Conservation (phyloP, 2,113 vertebrate species). For the Empidonax traillii region DNA sequence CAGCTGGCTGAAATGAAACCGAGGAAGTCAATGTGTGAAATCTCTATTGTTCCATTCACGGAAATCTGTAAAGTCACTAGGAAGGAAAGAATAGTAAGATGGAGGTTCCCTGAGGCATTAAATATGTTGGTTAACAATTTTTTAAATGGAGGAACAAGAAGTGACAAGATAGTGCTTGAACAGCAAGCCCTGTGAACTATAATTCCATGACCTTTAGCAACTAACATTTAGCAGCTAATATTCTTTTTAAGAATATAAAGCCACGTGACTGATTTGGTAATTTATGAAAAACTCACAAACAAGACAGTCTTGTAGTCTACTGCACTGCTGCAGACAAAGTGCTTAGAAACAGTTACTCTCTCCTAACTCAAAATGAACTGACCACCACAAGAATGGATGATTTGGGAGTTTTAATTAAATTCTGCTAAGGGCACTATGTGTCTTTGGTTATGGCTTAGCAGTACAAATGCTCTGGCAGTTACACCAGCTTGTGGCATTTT, state of each 20-base stretch:
- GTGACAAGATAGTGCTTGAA: background rate
- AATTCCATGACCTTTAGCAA: conserved; percentile 49
- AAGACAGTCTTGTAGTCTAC: conserved; percentile 1
- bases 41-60: conserved; percentile 21
- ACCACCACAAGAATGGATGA: background rate
- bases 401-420: conserved; percentile 30
- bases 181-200: background rate
- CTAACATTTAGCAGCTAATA: background rate
- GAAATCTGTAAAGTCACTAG: conserved; percentile 2
- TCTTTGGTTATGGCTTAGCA: conserved; percentile 12
- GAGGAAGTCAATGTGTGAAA: conserved; percentile 15
- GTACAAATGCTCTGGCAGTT: background rate
- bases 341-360: background rate
- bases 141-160: conserved; percentile 16
- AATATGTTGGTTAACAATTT: background rate
- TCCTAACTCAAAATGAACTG: conserved; percentile 1
- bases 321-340: background rate
- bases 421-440: background rate
- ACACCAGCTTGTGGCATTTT: background rate
- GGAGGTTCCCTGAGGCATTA: background rate
- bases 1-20: conserved; percentile 16
- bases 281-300: background rate
- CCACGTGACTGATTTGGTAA: background rate
- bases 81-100: conserved; percentile 7
- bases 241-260: background rate